Conservation (phyloP, 2,888 invertebrate genomes). For the Calliopum simillimum region DNA sequence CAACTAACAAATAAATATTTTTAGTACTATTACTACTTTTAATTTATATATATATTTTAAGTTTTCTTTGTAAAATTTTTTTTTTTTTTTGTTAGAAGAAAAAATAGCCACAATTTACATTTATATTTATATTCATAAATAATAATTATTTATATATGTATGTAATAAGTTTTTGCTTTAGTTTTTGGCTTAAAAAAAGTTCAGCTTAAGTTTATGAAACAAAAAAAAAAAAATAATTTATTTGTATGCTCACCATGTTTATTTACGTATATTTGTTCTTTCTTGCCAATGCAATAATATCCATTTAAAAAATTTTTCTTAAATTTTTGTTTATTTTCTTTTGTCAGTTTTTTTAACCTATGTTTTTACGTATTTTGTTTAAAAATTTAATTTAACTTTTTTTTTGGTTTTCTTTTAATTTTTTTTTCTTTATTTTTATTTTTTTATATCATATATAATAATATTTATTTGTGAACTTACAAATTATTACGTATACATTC, state of each 20-base stretch:
- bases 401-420: slow-evolving; percentile 26
- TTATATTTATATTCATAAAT: slow-evolving; percentile 16
- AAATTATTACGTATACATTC: slow-evolving; percentile 67
- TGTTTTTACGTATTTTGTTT: slow-evolving; percentile 40
- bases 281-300: slow-evolving; percentile 32
- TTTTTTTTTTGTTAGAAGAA: not conserved
- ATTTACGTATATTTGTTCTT: slow-evolving; percentile 51
- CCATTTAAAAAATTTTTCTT: slow-evolving; percentile 41
- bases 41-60: slow-evolving; percentile 16
- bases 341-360: slow-evolving; percentile 23
- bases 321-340: slow-evolving; percentile 29
- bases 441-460: slow-evolving; percentile 26
- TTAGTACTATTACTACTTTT: not conserved
- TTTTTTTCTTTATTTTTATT: slow-evolving; percentile 20
- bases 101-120: slow-evolving; percentile 56
- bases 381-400: slow-evolving; percentile 44
- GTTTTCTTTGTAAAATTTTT: slow-evolving; percentile 17
- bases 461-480: slow-evolving; percentile 53
- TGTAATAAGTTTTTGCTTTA: slow-evolving; percentile 23
- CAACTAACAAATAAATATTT: slow-evolving; percentile 15
- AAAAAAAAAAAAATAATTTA: slow-evolving; percentile 25
- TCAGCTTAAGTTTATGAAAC: slow-evolving; percentile 9
- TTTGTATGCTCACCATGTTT: slow-evolving; percentile 27
- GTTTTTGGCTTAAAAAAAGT: slow-evolving; percentile 28
- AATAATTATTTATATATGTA: not conserved